Percentiles rank a stretch among this genome's conserved stretches.
Conservation (phyloP, 2,888 invertebrate genomes). For the Notodonta dromedarius region DNA sequence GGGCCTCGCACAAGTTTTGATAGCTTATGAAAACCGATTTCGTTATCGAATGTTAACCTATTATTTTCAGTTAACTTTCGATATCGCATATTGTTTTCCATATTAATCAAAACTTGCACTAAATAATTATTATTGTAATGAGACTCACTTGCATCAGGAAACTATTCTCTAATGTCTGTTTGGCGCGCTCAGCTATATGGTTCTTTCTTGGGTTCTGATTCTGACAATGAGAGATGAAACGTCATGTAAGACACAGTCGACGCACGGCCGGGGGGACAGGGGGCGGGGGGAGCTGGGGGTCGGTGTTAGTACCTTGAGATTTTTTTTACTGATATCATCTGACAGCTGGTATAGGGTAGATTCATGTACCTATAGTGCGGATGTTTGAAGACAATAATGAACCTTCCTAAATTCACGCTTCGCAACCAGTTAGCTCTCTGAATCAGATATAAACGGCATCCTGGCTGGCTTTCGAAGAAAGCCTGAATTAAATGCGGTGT, state of each 20-base stretch:
- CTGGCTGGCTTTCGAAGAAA: neutral
- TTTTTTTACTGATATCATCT: neutral
- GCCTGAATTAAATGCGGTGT: neutral
- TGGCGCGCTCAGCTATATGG: slow-evolving; percentile 82
- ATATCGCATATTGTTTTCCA: slow-evolving; percentile 20
- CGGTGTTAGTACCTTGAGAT: neutral
- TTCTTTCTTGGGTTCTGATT: slow-evolving; percentile 81
- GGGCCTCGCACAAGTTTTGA: too few relatives aligned
- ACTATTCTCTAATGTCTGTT: slow-evolving; percentile 81
- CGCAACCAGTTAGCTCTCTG: neutral
- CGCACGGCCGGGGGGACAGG: slow-evolving; percentile 26
- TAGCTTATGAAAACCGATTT: too few relatives aligned
- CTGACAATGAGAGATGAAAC: slow-evolving; percentile 77
- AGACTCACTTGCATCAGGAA: slow-evolving; percentile 82
- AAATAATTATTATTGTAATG: slow-evolving; percentile 50
- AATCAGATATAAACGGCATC: too few relatives aligned
- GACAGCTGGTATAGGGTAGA: neutral
- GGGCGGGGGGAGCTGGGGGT: slow-evolving; percentile 14
- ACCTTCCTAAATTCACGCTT: neutral
- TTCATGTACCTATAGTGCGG: too few relatives aligned
- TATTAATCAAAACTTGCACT: slow-evolving; percentile 11
- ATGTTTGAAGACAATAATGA: too few relatives aligned
- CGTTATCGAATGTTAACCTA: too few relatives aligned
- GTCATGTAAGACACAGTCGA: slow-evolving; percentile 57
- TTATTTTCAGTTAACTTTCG: too few relatives aligned